Evolutionary conservation across 2,888 invertebrate species (phyloP).

Genomic region (Carcina quercana): DNA sequence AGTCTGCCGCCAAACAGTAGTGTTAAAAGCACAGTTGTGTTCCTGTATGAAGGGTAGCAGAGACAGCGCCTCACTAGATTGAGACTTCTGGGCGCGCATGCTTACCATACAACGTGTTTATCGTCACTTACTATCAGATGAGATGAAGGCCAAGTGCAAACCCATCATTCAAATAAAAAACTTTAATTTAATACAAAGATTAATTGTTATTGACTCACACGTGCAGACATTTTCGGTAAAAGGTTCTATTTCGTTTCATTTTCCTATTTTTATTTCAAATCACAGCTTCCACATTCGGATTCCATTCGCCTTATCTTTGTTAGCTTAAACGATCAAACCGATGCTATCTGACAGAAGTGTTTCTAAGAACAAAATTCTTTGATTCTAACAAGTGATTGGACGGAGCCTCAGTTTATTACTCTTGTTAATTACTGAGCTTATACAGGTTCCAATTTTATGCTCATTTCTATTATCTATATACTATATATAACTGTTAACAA

Average conservation of each 20-base stretch:
- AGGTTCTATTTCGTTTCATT: background rate
- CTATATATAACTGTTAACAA: constrained; percentile 9
- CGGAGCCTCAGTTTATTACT: constrained; percentile 46
- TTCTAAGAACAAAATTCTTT: constrained; percentile 51
- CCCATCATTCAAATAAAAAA: too few relatives aligned
- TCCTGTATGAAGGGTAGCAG: too few relatives aligned
- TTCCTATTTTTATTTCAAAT: constrained; percentile 13
- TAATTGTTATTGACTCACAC: too few relatives aligned
- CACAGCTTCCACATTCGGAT: constrained; percentile 15
- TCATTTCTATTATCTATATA: constrained; percentile 16
- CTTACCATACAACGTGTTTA: too few relatives aligned
- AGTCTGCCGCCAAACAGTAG: too few relatives aligned
- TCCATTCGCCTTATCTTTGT: constrained; percentile 43
- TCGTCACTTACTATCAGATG: too few relatives aligned
- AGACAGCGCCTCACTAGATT: too few relatives aligned
- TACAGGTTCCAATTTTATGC: constrained; percentile 34
- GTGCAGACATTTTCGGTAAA: background rate
- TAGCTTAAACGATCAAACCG: constrained; percentile 51
- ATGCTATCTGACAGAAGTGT: constrained; percentile 62
- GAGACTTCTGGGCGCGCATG: too few relatives aligned
- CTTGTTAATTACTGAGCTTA: constrained; percentile 46
- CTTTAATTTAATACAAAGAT: too few relatives aligned
- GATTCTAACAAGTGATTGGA: constrained; percentile 41
- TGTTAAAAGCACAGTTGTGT: too few relatives aligned
- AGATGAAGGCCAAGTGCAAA: too few relatives aligned